Evolutionary conservation across 2,113 vertebrate species (phyloP).

Genomic region (Pseudorectes ferrugineus): DNA sequence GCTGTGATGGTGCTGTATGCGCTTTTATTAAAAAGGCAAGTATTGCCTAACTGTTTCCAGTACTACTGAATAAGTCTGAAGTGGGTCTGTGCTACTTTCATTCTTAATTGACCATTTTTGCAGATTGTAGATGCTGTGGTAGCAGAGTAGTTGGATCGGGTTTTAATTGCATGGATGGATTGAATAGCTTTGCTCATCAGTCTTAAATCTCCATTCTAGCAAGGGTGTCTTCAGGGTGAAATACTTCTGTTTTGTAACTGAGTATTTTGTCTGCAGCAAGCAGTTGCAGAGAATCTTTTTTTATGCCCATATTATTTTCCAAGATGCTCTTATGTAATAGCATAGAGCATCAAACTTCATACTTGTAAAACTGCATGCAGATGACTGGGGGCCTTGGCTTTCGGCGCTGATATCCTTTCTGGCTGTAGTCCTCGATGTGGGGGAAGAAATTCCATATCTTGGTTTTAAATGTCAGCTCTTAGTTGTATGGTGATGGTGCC

Average conservation of each 20-base stretch:
- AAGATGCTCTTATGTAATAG: background rate
- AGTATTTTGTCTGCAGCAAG: background rate
- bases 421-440: background rate
- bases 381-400: background rate
- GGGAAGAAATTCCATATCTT: background rate
- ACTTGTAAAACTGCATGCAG: background rate
- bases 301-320: background rate
- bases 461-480: background rate
- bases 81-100: background rate
- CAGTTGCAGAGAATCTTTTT: background rate
- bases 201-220: background rate
- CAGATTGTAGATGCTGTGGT: background rate
- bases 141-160: background rate
- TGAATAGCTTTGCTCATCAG: background rate
- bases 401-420: background rate
- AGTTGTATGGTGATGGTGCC: background rate
- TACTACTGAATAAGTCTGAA: background rate
- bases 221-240: background rate
- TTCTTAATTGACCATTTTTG: background rate
- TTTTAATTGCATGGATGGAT: background rate
- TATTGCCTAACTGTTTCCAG: background rate
- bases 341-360: background rate
- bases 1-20: background rate
- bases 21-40: background rate
- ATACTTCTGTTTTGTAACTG: background rate